These are phyloP conservation scores for Hippoglossus hippoglossus DNA, from an alignment of 2,797 vertebrate genomes.

Conservation along the genomic window DNA sequence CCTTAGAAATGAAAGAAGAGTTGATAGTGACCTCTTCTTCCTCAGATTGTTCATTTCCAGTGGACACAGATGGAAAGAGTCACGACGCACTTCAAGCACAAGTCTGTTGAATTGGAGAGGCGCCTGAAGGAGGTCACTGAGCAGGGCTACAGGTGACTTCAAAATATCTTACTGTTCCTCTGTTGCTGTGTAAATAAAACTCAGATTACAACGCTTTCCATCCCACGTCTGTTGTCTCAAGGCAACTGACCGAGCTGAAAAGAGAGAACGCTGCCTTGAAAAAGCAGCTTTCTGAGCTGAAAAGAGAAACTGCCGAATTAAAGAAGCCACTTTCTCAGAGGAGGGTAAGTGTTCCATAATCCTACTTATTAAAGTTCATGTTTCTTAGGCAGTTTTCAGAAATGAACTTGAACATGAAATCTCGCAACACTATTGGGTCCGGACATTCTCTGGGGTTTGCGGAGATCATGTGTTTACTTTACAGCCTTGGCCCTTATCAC, in stretches of 20 bases:
- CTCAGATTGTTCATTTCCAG: slow-evolving; percentile 89
- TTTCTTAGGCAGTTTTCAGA: not conserved
- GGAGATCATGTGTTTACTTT: too few relatives aligned
- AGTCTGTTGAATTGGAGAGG: slow-evolving; percentile 82
- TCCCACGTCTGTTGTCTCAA: slow-evolving; percentile 63
- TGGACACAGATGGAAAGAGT: slow-evolving; percentile 85
- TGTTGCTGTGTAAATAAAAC: slow-evolving; percentile 19
- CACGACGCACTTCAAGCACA: slow-evolving; percentile 83
- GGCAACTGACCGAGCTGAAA: slow-evolving; percentile 85
- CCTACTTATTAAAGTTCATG: not conserved
- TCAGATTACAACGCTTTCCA: not conserved
- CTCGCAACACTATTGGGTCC: too few relatives aligned
- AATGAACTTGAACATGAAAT: too few relatives aligned
- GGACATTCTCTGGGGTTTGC: too few relatives aligned
- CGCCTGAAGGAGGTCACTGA: slow-evolving; percentile 82
- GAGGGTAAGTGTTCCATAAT: slow-evolving; percentile 78
- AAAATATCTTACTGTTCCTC: not conserved
- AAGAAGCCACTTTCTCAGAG: slow-evolving; percentile 88
- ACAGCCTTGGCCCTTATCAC: too few relatives aligned
- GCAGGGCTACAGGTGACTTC: slow-evolving; percentile 77
- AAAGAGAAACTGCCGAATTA: slow-evolving; percentile 85
- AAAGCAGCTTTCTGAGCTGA: slow-evolving; percentile 83
- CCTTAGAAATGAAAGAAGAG: slow-evolving; percentile 1
- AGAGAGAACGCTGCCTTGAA: slow-evolving; percentile 87
- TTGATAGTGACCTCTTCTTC: slow-evolving; percentile 24